Conservation (phyloP, 2,113 vertebrate species). For the Pomatostomus ruficeps region DNA sequence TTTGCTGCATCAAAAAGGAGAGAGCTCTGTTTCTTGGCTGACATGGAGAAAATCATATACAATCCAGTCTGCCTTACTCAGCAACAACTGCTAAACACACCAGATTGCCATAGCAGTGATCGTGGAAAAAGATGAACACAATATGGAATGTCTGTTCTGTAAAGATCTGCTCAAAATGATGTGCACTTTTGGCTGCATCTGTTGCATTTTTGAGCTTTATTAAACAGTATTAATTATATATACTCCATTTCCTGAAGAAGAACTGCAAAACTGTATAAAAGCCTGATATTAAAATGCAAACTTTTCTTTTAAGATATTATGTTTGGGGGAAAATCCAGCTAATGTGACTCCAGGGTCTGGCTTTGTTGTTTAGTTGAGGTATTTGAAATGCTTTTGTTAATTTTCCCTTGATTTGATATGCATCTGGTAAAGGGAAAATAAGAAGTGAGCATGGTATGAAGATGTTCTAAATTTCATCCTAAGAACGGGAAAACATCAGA, state of each 20-base stretch:
- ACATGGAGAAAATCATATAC: constrained; percentile 65
- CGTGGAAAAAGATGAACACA: constrained; percentile 67
- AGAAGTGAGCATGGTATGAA: neutral
- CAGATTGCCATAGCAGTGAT: constrained; percentile 68
- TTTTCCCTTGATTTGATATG: neutral
- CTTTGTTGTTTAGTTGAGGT: neutral
- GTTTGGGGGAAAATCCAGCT: neutral
- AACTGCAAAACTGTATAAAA: constrained; percentile 20
- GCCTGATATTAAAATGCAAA: neutral
- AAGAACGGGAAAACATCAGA: neutral
- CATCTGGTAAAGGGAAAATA: neutral
- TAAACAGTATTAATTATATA: constrained; percentile 68
- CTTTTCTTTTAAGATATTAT: neutral
- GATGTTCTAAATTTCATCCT: neutral
- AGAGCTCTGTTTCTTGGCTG: constrained; percentile 51
- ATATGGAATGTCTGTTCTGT: constrained; percentile 69
- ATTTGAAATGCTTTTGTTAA: neutral
- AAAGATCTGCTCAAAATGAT: constrained; percentile 70
- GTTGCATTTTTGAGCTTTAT: constrained; percentile 67
- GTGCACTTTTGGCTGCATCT: constrained; percentile 67
- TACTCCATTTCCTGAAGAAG: constrained; percentile 7
- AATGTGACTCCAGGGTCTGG: neutral
- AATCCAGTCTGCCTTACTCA: constrained; percentile 68
- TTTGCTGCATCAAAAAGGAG: neutral
- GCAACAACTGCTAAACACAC: constrained; percentile 65